A percentile compares a stretch with the other conserved stretches of the same genome.
Conservation (phyloP, 2,113 vertebrate genomes). For the Propithecus coquereli region DNA sequence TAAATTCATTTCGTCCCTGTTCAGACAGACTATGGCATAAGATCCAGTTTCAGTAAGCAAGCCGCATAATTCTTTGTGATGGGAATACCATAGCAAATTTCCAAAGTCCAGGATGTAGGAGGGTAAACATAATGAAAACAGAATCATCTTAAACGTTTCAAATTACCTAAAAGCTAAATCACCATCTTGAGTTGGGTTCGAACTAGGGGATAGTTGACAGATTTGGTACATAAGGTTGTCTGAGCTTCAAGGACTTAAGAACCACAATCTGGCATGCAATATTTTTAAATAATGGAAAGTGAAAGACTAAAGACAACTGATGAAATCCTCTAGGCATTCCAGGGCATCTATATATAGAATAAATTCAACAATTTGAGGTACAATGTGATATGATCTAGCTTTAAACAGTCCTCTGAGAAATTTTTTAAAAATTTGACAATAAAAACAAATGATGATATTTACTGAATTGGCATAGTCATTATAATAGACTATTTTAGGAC, state of each 20-base stretch:
- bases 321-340: slow-evolving; percentile 20
- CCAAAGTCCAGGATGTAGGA: not conserved
- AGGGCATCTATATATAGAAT: not conserved
- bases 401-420: slow-evolving; percentile 25
- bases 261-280: not conserved
- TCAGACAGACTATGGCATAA: not conserved
- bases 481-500: not conserved
- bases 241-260: slow-evolving; percentile 4
- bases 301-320: slow-evolving; percentile 6
- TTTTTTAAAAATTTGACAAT: not conserved
- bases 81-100: not conserved
- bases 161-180: slow-evolving; percentile 44
- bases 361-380: not conserved
- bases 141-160: slow-evolving; percentile 6
- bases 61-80: not conserved
- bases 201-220: not conserved
- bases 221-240: not conserved
- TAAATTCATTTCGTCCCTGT: not conserved
- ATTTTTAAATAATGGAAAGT: slow-evolving; percentile 4
- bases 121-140: slow-evolving; percentile 31
- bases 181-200: not conserved
- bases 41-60: not conserved
- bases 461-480: not conserved
- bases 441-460: slow-evolving; percentile 31
- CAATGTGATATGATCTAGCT: not conserved